These are phyloP conservation scores for Callopanchax toddi DNA, from an alignment of 2,113 vertebrate species.

Conservation along the genomic window DNA sequence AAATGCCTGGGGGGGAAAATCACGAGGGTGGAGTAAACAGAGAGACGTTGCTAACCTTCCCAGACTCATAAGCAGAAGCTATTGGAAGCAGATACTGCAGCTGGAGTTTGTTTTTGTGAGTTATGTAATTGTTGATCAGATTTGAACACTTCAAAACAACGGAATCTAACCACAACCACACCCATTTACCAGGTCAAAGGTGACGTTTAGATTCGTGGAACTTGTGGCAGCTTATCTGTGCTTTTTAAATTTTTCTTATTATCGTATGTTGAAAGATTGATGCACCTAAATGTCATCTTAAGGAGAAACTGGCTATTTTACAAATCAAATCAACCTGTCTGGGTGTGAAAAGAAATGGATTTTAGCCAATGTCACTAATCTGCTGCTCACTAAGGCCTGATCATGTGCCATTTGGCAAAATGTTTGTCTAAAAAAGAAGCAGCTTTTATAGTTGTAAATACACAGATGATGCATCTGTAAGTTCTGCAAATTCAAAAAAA, in stretches of 20 bases:
- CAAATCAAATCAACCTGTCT: neutral
- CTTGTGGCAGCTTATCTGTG: neutral
- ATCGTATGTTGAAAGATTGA: conserved; percentile 7
- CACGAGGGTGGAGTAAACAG: neutral
- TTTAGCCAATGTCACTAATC: neutral
- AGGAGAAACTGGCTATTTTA: neutral
- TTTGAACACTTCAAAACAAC: conserved; percentile 12
- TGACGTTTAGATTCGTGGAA: conserved; percentile 9
- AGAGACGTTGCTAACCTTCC: neutral
- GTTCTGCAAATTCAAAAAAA: conserved; percentile 8
- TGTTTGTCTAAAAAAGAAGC: neutral
- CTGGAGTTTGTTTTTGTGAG: neutral
- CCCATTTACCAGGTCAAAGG: neutral
- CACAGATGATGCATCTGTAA: neutral
- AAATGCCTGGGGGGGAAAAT: conserved; percentile 17
- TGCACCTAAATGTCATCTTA: neutral
- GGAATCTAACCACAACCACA: neutral
- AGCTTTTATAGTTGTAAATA: neutral
- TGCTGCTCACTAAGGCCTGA: neutral
- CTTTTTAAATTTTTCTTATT: neutral
- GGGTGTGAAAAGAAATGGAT: neutral
- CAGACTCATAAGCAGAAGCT: neutral
- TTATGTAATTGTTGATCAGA: neutral
- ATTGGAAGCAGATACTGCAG: conserved; percentile 19
- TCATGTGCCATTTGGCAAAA: neutral